Evolutionary conservation across 2,113 vertebrate species (phyloP).

Genomic region (Hippocampus barbouri): DNA sequence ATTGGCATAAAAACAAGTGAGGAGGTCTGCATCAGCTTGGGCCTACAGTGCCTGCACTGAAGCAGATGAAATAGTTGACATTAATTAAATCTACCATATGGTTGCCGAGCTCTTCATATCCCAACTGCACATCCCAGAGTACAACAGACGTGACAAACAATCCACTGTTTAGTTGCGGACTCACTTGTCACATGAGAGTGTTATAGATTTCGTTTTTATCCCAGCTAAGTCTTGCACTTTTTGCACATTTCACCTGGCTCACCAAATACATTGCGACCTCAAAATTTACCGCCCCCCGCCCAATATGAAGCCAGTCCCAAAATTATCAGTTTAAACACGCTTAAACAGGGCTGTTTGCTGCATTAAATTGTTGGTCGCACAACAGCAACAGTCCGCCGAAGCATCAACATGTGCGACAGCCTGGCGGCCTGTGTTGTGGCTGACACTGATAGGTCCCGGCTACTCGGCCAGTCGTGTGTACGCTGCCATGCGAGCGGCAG

Average conservation of each 20-base stretch:
- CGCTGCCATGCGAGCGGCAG: too few relatives aligned
- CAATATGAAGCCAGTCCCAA: neutral
- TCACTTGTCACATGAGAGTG: slow-evolving; percentile 39
- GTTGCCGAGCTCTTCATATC: slow-evolving; percentile 24
- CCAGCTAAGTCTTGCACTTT: neutral
- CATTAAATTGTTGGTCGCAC: too few relatives aligned
- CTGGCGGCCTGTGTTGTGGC: too few relatives aligned
- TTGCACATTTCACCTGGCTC: neutral
- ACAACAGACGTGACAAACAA: slow-evolving; percentile 57
- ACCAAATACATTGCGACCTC: neutral
- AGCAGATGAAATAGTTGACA: slow-evolving; percentile 36
- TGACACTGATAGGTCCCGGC: too few relatives aligned
- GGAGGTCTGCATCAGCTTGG: slow-evolving; percentile 25
- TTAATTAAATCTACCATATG: slow-evolving; percentile 66
- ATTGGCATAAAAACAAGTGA: slow-evolving; percentile 26
- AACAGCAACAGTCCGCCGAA: too few relatives aligned
- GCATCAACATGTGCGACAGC: too few relatives aligned
- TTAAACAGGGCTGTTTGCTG: too few relatives aligned
- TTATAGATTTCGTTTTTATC: slow-evolving; percentile 17
- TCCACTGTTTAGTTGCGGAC: slow-evolving; percentile 54
- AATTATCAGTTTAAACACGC: neutral
- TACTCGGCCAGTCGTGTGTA: too few relatives aligned
- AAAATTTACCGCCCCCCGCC: neutral
- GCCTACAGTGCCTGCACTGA: slow-evolving; percentile 38
- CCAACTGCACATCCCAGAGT: slow-evolving; percentile 30